Evolutionary conservation across 2,113 vertebrate genomes (phyloP).

Genomic region (Muntiacus reevesi): DNA sequence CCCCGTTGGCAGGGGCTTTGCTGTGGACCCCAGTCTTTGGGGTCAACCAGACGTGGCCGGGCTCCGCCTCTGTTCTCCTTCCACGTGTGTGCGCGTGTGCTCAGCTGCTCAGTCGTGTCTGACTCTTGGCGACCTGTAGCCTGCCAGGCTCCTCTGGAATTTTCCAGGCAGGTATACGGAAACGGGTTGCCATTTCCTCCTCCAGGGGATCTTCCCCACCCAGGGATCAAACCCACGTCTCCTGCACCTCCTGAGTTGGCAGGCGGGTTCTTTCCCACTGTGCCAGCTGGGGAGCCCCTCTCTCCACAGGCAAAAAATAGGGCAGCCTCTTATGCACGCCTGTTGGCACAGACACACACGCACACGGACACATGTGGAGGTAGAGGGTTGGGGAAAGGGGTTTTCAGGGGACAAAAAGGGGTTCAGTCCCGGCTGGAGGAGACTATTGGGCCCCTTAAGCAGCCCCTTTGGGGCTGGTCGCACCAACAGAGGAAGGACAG

Average conservation of each 20-base stretch:
- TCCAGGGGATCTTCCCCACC: neutral
- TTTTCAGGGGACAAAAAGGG: neutral
- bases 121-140: neutral
- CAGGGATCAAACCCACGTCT: neutral
- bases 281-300: neutral
- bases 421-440: neutral
- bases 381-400: too few relatives aligned
- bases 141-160: neutral
- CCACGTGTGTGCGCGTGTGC: too few relatives aligned
- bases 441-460: neutral
- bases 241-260: neutral
- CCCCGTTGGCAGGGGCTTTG: neutral
- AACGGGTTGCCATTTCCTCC: neutral
- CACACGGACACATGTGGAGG: rapidly evolving
- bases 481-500: neutral
- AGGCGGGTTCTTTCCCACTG: neutral
- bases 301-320: neutral
- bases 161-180: neutral
- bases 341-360: rapidly evolving
- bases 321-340: neutral
- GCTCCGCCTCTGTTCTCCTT: neutral
- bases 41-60: neutral
- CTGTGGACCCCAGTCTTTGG: neutral
- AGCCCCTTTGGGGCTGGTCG: neutral
- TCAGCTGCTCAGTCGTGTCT: neutral